Conservation (phyloP, 2,797 vertebrate genomes). For the Pangasius larnaudii region DNA sequence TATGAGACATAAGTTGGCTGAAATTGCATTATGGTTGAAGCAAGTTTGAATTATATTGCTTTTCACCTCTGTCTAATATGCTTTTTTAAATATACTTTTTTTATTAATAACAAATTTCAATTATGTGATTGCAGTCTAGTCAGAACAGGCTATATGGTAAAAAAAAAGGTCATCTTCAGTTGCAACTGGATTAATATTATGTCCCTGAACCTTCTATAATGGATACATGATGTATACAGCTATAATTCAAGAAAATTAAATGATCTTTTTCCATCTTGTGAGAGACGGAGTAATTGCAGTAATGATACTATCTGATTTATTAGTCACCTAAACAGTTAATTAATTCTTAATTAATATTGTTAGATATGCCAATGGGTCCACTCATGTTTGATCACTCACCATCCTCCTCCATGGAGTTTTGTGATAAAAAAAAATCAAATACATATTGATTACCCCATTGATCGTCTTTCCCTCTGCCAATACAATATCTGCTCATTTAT, state of each 20-base stretch:
- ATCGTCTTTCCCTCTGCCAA: conserved; percentile 73
- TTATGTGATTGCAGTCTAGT: background rate
- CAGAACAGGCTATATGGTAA: background rate
- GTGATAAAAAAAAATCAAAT: conserved; percentile 80
- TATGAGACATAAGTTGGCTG: background rate
- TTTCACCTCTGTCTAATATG: background rate
- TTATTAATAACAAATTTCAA: background rate
- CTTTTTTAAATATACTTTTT: background rate
- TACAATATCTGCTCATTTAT: conserved; percentile 72
- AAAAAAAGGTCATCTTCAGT: background rate
- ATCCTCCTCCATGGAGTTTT: conserved; percentile 78
- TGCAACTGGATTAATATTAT: background rate
- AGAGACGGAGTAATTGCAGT: conserved; percentile 64
- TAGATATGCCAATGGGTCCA: conserved; percentile 77
- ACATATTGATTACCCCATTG: conserved; percentile 75
- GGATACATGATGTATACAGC: conserved; percentile 15
- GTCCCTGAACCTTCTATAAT: conserved; percentile 1
- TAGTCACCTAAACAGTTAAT: conserved; percentile 75
- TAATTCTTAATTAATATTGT: conserved; percentile 84
- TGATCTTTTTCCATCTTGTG: background rate
- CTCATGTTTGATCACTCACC: conserved; percentile 78
- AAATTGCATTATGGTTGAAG: background rate
- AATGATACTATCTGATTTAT: conserved; percentile 74
- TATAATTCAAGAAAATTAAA: conserved; percentile 30
- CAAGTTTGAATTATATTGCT: background rate